Evolutionary conservation across 2,888 invertebrate species (phyloP), one percentile per base, ranked within the genome.

Genomic region (Prosapia bicincta): DNA sequence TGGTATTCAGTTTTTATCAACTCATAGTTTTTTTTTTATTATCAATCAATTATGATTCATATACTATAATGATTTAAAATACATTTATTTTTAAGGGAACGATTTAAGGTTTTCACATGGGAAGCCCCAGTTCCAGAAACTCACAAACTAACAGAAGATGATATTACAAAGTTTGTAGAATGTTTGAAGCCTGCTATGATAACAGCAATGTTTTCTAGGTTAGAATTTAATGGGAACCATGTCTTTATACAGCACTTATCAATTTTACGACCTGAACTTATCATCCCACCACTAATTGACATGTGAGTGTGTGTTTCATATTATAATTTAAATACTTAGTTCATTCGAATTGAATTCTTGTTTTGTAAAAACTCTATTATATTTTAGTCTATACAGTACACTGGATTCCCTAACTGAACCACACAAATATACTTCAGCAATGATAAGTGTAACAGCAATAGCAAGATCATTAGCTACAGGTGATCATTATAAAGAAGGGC

Each of bases 331-430:
- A n/a, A n/a, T n/a, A n/a, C n/a, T 30, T 30, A 9, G 9, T 6
- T 6, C 9, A 30, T 30, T 30, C 30, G 6, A 30, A 30, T 9
- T 30, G 5, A 30, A 30, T 30, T 9, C 9, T 30, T 5, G 30
- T 30, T 5, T 30, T 30, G 30, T 30, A 30, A 5, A 6, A 30
- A 30, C 30, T 6, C 30, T 73, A 66, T 30, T 5, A 9, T 30
- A 9, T 78, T 74, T 10, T 78, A 87, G 87, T 84, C 87, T 96
- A 75, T 93, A 92, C 83, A 89, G 91, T 0, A 91, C 95, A 0
- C 85, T 97, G 83, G 94, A 95, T 81, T 94, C 94, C 0, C 84
- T 96, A 38, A 96, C 94, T 0, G 97, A 98, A 84, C 97, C 97
- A 0, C 95, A 97, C 83, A 91, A 92, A 84, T 87, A 92, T 15